Percentiles rank a stretch among this genome's conserved stretches.
phyloP scores from a whole-genome alignment of 2,113 vertebrate genomes.

The Ptilonorhynchus violaceus region DNA sequence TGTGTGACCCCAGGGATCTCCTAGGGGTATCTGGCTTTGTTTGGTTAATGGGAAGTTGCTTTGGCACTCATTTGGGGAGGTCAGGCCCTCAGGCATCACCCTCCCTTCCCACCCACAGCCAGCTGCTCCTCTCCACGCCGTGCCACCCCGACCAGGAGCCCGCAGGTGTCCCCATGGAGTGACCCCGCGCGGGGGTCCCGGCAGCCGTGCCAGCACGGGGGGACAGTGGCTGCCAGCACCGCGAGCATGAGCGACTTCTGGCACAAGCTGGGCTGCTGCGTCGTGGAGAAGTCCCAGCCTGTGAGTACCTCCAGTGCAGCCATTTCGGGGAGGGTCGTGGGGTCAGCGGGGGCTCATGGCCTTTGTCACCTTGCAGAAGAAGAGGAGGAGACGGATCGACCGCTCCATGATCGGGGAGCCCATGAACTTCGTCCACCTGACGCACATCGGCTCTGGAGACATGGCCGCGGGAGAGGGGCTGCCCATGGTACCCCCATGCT shows the following conservation, averaged over 20 bases:
- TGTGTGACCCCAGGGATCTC: not conserved
- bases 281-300: constrained; percentile 88
- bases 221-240: constrained; percentile 57
- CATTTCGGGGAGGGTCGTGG: rapidly evolving
- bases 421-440: constrained; percentile 92
- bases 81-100: not conserved
- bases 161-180: constrained; percentile 9
- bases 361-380: constrained; percentile 65
- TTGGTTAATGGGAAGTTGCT: rapidly evolving
- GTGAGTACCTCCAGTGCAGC: constrained; percentile 61
- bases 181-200: not conserved
- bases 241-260: constrained; percentile 91
- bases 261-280: constrained; percentile 94
- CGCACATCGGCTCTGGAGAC: constrained; percentile 91
- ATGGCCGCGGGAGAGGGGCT: constrained; percentile 79
- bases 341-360: rapidly evolving
- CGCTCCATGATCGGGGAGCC: constrained; percentile 92
- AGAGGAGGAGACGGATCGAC: constrained; percentile 86
- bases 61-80: rapidly evolving
- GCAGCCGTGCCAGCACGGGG: not conserved
- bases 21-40: rapidly evolving
- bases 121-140: not conserved
- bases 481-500: constrained; percentile 72
- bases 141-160: not conserved
- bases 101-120: rapidly evolving